Evolutionary conservation across 2,888 invertebrate species (phyloP), one percentile per base, ranked within the genome.

Genomic region (Heliconius cydno): DNA sequence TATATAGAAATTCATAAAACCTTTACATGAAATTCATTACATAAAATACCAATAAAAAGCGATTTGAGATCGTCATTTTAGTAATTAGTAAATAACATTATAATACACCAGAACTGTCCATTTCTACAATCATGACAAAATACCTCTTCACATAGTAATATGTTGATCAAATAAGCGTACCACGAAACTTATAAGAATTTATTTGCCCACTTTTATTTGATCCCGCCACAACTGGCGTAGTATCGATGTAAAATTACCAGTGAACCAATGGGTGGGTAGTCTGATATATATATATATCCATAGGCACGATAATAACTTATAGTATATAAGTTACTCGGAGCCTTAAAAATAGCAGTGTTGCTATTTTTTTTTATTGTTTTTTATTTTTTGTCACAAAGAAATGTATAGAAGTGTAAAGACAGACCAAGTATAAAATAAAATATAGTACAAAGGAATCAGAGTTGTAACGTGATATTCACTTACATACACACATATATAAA

Each of bases 91-190:
- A n/a, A 60, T 60, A n/a, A 60, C 4, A n/a, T 28, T 15, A 65
- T 65, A 65, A 25, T 25, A 5, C 25, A 30, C 22, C 22, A 30
- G 67, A 34, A 34, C 30, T 1, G 41, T 70, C 41, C 41, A 46
- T 70, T 46, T 41, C 41, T 25, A 46, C 25, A 70, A 70, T 70
- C 46, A 70, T 70, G 70, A 70, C 5, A 70, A 46, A 70, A 70
- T 46, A 41, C 9, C 25, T 46, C 3, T 70, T 9, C 25, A 46
- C 41, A n/a, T 10, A 22, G 57, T 67, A 34, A 66, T 19, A 30
- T 12, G 19, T 38, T 13, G 68, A 68, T 38, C 12, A 34, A 34
- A 5, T 67, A 67, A 67, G 67, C 67, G n/a, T n/a, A 67, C 67
- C 34, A 67, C 34, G 22, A 34, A 67, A 34, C 15, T 10, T 22